Conservation (phyloP, 2,888 invertebrate species). For the Baronia brevicornis region DNA sequence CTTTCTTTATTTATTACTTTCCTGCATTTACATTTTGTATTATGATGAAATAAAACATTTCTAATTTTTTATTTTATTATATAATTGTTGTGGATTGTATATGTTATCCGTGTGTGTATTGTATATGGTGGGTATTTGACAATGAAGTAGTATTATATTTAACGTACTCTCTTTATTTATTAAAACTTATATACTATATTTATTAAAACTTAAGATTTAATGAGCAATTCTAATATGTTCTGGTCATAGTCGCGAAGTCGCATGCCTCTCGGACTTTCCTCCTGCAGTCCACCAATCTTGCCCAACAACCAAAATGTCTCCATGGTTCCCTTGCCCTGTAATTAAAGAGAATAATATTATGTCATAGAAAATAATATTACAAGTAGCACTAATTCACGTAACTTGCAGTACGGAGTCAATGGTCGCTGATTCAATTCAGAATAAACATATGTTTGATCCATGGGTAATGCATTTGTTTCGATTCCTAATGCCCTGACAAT, state of each 20-base stretch:
- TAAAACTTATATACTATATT: not conserved
- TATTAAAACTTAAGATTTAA: conserved; percentile 27
- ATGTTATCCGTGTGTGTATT: no score
- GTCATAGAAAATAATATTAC: conserved; percentile 1
- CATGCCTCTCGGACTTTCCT: conserved; percentile 44
- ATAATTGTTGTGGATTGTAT: no score
- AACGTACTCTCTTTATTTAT: not conserved
- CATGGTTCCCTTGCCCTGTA: conserved; percentile 74
- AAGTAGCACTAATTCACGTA: not conserved
- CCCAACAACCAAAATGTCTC: conserved; percentile 72
- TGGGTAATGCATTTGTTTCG: no score
- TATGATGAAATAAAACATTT: no score
- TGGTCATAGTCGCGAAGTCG: conserved; percentile 56
- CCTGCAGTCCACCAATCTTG: conserved; percentile 44
- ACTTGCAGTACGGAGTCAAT: not conserved
- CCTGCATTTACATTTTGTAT: no score
- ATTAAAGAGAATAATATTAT: conserved; percentile 12
- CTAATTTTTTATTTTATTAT: no score
- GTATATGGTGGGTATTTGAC: no score
- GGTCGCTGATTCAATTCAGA: no score
- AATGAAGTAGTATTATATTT: conserved; percentile 5
- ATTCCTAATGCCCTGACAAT: no score
- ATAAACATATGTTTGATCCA: no score
- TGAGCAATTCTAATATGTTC: conserved; percentile 54
- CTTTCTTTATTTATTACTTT: no score